Evolutionary conservation across 2,888 invertebrate species (phyloP).

Genomic region (Rotaria sp.): DNA sequence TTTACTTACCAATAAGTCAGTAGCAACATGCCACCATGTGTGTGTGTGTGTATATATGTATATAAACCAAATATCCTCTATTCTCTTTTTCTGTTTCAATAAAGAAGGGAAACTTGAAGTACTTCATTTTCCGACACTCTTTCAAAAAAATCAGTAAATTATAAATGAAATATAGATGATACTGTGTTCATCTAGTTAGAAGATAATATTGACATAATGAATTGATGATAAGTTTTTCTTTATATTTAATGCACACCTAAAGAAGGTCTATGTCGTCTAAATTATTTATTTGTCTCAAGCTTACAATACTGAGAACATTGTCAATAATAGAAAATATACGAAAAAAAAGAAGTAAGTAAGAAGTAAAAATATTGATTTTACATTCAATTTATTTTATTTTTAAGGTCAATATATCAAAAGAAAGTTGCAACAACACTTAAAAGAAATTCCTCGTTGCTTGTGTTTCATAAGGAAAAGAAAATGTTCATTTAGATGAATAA

Average conservation of each 20-base stretch:
- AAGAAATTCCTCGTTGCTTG: not conserved
- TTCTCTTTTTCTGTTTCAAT: not conserved
- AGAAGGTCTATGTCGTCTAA: not conserved
- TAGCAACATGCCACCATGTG: not conserved
- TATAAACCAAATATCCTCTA: not conserved
- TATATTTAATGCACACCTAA: not conserved
- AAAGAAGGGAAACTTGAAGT: not conserved
- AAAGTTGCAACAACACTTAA: not conserved
- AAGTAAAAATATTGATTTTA: not conserved
- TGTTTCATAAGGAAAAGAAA: not conserved
- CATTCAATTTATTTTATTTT: not conserved
- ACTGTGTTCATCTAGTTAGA: not conserved
- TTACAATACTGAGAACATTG: not conserved
- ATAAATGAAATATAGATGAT: not conserved
- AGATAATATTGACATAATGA: not conserved
- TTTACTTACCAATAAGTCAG: not conserved
- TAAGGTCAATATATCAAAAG: not conserved
- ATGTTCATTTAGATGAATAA: not conserved
- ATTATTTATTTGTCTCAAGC: not conserved
- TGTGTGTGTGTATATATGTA: not conserved
- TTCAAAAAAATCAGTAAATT: not conserved
- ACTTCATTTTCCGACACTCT: not conserved
- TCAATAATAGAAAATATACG: not conserved
- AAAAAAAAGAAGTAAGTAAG: too few relatives aligned
- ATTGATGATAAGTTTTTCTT: not conserved